Conservation (phyloP, 2,113 vertebrate species). For the Rhabdornis inornatus region DNA sequence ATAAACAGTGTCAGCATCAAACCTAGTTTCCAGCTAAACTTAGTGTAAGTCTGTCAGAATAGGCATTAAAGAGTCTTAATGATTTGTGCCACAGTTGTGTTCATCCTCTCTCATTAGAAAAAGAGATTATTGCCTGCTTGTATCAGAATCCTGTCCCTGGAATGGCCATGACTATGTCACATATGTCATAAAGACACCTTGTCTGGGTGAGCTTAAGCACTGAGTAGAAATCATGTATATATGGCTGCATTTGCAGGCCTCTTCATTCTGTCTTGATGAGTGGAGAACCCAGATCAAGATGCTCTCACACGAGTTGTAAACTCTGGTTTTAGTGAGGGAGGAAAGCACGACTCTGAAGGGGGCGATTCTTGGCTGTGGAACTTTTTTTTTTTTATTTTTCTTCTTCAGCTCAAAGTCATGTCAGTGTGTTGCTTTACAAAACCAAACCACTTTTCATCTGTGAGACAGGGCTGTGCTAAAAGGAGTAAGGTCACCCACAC, state of each 20-base stretch:
- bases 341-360: not conserved
- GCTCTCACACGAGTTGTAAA: accelerated
- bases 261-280: accelerated
- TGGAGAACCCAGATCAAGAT: not conserved
- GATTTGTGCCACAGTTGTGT: not conserved
- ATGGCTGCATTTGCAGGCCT: not conserved
- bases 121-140: not conserved
- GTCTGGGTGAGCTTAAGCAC: not conserved
- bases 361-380: not conserved
- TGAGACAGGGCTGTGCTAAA: not conserved
- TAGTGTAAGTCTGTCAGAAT: not conserved
- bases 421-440: not conserved
- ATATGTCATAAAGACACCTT: not conserved
- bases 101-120: not conserved
- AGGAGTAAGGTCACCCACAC: not conserved
- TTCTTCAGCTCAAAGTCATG: not conserved
- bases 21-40: not conserved
- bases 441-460: not conserved
- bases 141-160: not conserved
- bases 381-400: not conserved
- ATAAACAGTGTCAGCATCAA: not conserved
- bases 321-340: not conserved
- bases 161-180: not conserved
- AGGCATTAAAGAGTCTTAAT: not conserved
- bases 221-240: not conserved